These are phyloP conservation scores for Centropristis striata DNA, from an alignment of 2,113 vertebrate genomes.

Conservation along the genomic window DNA sequence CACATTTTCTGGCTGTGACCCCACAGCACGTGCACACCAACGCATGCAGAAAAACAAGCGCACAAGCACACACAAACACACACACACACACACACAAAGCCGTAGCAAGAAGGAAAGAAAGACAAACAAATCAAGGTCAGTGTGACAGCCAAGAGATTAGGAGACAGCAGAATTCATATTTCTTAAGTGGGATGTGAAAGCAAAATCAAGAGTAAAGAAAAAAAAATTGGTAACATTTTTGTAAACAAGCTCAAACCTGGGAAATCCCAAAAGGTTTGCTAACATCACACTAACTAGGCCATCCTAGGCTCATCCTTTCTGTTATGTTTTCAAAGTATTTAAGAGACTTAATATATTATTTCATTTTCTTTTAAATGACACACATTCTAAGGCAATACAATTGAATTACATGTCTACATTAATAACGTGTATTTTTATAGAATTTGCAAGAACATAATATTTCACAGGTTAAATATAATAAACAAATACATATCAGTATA, in stretches of 20 bases:
- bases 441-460: not conserved
- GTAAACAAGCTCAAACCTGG: not conserved
- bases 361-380: not conserved
- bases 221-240: not conserved
- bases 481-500: not conserved
- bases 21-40: conserved; percentile 69
- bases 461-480: not conserved
- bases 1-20: conserved; percentile 93
- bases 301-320: not conserved
- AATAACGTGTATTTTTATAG: not conserved
- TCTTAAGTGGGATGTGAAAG: conserved; percentile 15
- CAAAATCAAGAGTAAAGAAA: not conserved
- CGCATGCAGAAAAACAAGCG: not conserved
- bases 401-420: not conserved
- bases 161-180: not conserved
- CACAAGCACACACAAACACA: not conserved
- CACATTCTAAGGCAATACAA: not conserved
- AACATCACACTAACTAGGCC: not conserved
- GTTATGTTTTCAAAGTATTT: not conserved
- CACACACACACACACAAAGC: conserved; percentile 23
- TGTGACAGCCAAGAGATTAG: conserved; percentile 15
- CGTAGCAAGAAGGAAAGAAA: conserved; percentile 82
- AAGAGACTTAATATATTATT: not conserved
- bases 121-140: conserved; percentile 70
- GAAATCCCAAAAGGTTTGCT: not conserved